Evolutionary conservation across 1,140 invertebrate genomes (phyloP).

Genomic region (Leptoteleia sp.): DNA sequence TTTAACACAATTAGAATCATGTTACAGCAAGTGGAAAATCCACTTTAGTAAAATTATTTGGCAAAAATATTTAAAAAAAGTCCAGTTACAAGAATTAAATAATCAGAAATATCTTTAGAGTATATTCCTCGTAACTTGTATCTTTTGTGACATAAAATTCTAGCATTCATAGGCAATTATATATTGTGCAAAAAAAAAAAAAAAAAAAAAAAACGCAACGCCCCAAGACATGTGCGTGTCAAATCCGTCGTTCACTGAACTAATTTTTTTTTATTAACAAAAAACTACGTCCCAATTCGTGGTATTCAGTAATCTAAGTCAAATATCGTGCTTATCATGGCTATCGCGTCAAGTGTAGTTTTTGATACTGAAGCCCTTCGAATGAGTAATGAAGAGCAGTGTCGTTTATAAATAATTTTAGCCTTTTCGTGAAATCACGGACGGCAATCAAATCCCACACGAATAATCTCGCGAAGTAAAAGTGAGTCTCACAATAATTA

Average conservation of each 20-base stretch:
- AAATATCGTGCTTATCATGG: constrained; percentile 2
- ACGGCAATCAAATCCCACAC: constrained; percentile 31
- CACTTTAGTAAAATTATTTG: too few species aligned
- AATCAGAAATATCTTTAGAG: too few species aligned
- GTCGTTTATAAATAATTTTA: constrained; percentile 11
- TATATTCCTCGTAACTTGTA: too few species aligned
- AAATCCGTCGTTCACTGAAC: constrained; percentile 40
- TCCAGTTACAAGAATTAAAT: too few species aligned
- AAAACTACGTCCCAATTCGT: constrained; percentile 38
- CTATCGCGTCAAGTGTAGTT: too few species aligned
- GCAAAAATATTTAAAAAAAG: too few species aligned
- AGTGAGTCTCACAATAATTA: constrained; percentile 57
- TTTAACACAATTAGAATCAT: too few species aligned
- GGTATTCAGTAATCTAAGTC: constrained; percentile 28
- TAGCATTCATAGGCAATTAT: constrained; percentile 26
- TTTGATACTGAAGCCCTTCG: too few species aligned
- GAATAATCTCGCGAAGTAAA: constrained; percentile 41
- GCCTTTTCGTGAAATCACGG: constrained; percentile 28
- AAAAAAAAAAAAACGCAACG: constrained; percentile 32
- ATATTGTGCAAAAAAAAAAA: constrained; percentile 52
- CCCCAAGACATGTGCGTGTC: constrained; percentile 40
- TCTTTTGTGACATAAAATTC: too few species aligned
- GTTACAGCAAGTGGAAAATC: too few species aligned
- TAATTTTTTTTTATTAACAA: constrained; percentile 40
- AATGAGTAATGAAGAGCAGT: neutral